These are phyloP conservation scores for Alviniconcha marisindica DNA, from an alignment of 1,140 invertebrate species.

Conservation along the genomic window DNA sequence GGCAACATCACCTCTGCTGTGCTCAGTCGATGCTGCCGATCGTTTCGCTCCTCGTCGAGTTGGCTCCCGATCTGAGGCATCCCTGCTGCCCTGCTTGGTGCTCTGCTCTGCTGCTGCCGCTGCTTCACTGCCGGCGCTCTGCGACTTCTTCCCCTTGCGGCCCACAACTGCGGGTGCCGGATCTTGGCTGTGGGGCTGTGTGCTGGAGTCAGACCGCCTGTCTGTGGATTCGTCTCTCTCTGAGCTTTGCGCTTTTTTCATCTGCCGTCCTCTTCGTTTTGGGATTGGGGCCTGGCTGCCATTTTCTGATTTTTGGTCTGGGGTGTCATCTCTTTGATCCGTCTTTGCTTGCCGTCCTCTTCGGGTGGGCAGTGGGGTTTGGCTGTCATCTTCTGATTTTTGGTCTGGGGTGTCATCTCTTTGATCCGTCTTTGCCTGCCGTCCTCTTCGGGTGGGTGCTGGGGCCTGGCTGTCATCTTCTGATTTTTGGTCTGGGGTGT, in stretches of 20 bases:
- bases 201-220: neutral
- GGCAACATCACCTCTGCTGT: neutral
- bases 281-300: neutral
- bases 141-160: neutral
- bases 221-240: neutral
- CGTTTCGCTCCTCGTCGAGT: neutral
- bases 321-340: no score
- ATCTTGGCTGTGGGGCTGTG: neutral
- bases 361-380: neutral
- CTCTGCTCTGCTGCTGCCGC: no score
- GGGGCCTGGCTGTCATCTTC: neutral
- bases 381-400: no score
- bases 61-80: neutral
- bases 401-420: no score
- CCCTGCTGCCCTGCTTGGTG: neutral
- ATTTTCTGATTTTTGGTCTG: no score
- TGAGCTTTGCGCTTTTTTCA: neutral
- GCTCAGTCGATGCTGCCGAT: neutral
- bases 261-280: neutral
- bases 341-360: conserved; percentile 1
- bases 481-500: no score
- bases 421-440: neutral
- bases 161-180: neutral
- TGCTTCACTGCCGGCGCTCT: neutral
- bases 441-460: neutral